Conservation (phyloP, 2,888 invertebrate species). For the Minunthozetes semirufus region DNA sequence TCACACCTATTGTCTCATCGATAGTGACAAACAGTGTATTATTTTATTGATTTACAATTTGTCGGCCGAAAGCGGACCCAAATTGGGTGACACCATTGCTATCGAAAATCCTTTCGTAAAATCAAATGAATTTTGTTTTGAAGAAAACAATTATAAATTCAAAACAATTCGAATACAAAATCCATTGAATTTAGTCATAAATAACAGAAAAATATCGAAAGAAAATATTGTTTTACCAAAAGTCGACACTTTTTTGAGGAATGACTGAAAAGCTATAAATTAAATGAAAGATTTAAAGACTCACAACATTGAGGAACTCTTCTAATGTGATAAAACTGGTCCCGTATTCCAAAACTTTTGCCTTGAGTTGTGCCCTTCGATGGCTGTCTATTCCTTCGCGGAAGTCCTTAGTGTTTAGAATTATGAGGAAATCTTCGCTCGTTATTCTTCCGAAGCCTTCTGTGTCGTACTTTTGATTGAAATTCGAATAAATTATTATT, state of each 20-base stretch:
- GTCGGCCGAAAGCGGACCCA: constrained; percentile 70
- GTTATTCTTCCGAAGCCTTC: constrained; percentile 90
- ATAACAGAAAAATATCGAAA: not conserved
- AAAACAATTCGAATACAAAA: not conserved
- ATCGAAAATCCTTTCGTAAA: constrained; percentile 62
- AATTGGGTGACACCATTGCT: constrained; percentile 74
- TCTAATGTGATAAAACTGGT: constrained; percentile 79
- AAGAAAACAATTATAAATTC: constrained; percentile 11
- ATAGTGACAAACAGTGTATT: constrained; percentile 62
- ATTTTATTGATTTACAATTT: constrained; percentile 77
- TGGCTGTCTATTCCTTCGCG: constrained; percentile 57
- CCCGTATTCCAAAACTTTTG: constrained; percentile 63
- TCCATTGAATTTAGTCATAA: constrained; percentile 4
- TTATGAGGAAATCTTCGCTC: constrained; percentile 71
- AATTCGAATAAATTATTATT: constrained; percentile 20
- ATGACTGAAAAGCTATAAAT: not conserved
- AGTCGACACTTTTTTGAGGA: not conserved
- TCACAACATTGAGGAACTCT: constrained; percentile 89
- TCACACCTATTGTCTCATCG: constrained; percentile 67
- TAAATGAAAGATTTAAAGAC: constrained; percentile 50
- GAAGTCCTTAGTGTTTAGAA: constrained; percentile 69
- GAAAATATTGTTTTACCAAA: constrained; percentile 7
- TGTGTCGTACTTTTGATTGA: constrained; percentile 64
- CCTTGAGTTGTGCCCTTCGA: constrained; percentile 65
- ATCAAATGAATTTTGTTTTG: not conserved